Evolutionary conservation across 1,140 invertebrate species (phyloP).

Genomic region (Penaeus indicus): DNA sequence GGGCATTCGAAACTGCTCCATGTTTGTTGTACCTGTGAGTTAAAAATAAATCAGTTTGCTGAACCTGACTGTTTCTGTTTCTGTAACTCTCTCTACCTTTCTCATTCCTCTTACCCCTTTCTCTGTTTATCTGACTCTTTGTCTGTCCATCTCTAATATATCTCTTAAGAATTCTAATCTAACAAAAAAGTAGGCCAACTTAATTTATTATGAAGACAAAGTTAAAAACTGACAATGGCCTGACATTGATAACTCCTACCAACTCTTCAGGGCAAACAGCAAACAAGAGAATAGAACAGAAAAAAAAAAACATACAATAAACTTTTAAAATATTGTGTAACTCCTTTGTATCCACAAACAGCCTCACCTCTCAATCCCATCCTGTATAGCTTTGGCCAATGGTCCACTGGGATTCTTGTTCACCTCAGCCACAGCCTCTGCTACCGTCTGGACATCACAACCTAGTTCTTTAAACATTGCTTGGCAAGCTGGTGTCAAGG

Average conservation of each 20-base stretch:
- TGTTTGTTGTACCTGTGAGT: slow-evolving; percentile 73
- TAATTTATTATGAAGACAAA: too few relatives aligned
- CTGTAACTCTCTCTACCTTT: too few relatives aligned
- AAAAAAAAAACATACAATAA: neutral
- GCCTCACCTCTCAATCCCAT: slow-evolving; percentile 58
- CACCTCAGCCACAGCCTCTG: slow-evolving; percentile 47
- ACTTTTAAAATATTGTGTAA: neutral
- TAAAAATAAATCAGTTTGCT: too few relatives aligned
- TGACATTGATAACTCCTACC: too few relatives aligned
- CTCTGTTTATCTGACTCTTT: too few relatives aligned
- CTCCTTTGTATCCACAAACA: neutral
- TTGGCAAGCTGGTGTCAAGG: slow-evolving; percentile 39
- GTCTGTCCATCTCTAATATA: too few relatives aligned
- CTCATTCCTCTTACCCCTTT: too few relatives aligned
- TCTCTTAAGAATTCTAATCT: neutral
- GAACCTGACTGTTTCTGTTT: too few relatives aligned
- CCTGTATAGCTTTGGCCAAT: slow-evolving; percentile 54
- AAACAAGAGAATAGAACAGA: neutral
- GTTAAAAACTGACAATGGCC: neutral
- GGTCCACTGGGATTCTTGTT: slow-evolving; percentile 30
- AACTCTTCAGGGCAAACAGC: too few relatives aligned
- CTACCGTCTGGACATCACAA: slow-evolving; percentile 37
- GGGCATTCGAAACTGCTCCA: slow-evolving; percentile 87
- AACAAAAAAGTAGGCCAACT: neutral
- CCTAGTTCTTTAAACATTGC: slow-evolving; percentile 38